These are phyloP conservation scores for Platycheirus albimanus DNA, from an alignment of 2,888 invertebrate genomes.

Conservation along the genomic window DNA sequence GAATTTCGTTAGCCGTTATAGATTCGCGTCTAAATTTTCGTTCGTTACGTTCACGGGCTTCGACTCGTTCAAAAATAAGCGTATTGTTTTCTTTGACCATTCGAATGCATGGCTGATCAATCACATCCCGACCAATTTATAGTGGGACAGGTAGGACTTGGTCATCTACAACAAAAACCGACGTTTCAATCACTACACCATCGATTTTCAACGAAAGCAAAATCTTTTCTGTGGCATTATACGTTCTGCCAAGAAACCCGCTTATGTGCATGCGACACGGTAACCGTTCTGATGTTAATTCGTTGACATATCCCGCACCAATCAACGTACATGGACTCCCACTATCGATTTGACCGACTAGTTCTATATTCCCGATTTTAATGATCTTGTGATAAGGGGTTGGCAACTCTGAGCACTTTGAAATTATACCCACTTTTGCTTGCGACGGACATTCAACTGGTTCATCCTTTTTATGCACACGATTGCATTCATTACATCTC, in stretches of 20 bases:
- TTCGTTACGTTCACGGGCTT: too few relatives aligned
- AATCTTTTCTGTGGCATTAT: neutral
- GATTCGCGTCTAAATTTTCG: too few relatives aligned
- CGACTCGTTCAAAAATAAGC: too few relatives aligned
- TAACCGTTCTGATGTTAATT: too few relatives aligned
- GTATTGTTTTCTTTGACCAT: too few relatives aligned
- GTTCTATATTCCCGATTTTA: neutral
- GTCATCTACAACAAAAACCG: too few relatives aligned
- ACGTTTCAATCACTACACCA: neutral
- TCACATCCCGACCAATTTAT: too few relatives aligned
- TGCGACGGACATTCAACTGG: neutral
- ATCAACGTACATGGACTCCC: neutral
- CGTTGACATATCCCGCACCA: neutral
- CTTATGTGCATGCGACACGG: neutral
- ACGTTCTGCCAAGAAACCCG: neutral
- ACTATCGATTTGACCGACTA: neutral
- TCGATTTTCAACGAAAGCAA: neutral
- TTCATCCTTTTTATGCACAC: neutral
- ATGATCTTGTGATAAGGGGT: neutral
- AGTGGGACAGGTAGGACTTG: too few relatives aligned
- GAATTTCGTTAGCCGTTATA: too few relatives aligned
- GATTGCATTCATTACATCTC: too few relatives aligned
- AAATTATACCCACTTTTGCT: neutral
- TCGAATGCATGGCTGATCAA: too few relatives aligned
- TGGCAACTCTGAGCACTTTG: neutral